Evolutionary conservation across 2,113 vertebrate species (phyloP).

Genomic region (Elachura formosa): DNA sequence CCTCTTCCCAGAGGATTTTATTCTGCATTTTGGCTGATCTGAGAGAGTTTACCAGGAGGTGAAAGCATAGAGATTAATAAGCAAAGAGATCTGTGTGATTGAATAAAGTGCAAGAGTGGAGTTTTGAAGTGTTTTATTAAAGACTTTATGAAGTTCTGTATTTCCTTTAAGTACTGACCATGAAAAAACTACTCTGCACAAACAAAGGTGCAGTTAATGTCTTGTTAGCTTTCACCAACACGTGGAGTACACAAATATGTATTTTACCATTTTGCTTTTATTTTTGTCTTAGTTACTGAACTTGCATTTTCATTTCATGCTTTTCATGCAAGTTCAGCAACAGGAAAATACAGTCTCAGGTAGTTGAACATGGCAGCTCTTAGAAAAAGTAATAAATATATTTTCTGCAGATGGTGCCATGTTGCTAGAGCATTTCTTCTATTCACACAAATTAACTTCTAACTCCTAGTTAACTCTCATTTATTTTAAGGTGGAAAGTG

Average conservation of each 20-base stretch:
- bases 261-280: neutral
- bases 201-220: neutral
- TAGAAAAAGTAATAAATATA: neutral
- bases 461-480: neutral
- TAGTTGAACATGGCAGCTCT: neutral
- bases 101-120: neutral
- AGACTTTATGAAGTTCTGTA: neutral
- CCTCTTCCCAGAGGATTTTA: neutral
- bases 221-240: accelerated
- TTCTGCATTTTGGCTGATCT: neutral
- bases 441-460: neutral
- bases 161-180: neutral
- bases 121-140: neutral
- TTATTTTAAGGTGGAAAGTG: neutral
- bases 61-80: neutral
- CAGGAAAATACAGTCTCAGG: accelerated
- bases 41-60: neutral
- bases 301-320: neutral
- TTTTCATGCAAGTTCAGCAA: neutral
- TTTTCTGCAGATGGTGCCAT: neutral
- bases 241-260: neutral
- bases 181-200: neutral
- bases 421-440: neutral
- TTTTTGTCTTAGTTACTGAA: neutral
- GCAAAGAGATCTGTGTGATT: neutral